Evolutionary conservation across 2,888 invertebrate species (phyloP).

Genomic region (Cataglyphis rosenhaueri): DNA sequence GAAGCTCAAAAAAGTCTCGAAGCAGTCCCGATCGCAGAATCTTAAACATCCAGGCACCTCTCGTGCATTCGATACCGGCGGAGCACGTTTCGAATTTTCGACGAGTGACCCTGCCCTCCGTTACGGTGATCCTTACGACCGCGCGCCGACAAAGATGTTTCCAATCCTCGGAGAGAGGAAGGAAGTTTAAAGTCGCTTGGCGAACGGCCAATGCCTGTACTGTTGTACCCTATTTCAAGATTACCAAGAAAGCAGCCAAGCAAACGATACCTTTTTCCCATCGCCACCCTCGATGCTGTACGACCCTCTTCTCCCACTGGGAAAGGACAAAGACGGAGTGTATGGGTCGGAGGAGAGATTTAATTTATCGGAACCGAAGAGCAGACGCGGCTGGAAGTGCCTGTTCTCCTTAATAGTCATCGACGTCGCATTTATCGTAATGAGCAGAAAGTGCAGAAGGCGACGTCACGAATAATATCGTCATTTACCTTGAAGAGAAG

Average conservation of each 20-base stretch:
- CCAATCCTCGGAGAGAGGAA: constrained; percentile 64
- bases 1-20: neutral
- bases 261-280: constrained; percentile 65
- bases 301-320: constrained; percentile 5
- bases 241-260: constrained; percentile 65
- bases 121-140: constrained; percentile 48
- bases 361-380: constrained; percentile 48
- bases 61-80: constrained; percentile 26
- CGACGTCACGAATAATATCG: constrained; percentile 20
- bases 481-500: neutral
- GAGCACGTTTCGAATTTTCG: constrained; percentile 62
- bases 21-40: constrained; percentile 1
- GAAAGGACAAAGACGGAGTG: constrained; percentile 45
- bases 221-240: constrained; percentile 57
- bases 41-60: constrained; percentile 2
- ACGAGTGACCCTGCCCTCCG: constrained; percentile 31
- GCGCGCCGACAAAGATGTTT: constrained; percentile 64
- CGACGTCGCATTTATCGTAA: constrained; percentile 45
- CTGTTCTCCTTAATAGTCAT: constrained; percentile 47
- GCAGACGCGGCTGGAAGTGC: constrained; percentile 41
- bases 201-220: constrained; percentile 61
- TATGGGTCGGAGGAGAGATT: constrained; percentile 35
- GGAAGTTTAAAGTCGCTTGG: constrained; percentile 68
- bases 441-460: neutral
- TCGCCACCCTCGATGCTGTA: constrained; percentile 25